A percentile compares a stretch with the other conserved stretches of the same genome.
These are phyloP conservation scores for Nomada goodeniana DNA, from an alignment of 2,888 invertebrate genomes.

Conservation along the genomic window DNA sequence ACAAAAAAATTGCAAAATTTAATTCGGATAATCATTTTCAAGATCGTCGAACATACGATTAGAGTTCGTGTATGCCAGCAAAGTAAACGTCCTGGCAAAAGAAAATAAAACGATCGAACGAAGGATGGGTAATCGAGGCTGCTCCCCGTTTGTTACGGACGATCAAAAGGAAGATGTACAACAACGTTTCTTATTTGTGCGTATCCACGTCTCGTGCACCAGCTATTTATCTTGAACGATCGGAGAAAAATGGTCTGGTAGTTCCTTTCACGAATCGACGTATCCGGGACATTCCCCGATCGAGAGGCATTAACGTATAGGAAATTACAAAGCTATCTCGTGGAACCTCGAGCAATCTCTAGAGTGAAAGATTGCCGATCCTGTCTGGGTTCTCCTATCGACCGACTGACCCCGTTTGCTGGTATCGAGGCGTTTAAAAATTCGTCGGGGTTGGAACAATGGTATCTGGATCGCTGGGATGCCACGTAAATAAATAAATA, in stretches of 20 bases:
- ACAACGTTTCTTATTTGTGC: conserved; percentile 15
- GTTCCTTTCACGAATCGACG: conserved; percentile 17
- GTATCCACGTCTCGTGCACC: neutral
- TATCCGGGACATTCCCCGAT: neutral
- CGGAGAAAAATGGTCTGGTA: neutral
- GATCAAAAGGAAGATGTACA: conserved; percentile 21
- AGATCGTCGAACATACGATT: too few relatives aligned
- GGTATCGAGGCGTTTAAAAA: neutral
- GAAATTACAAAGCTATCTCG: conserved; percentile 32
- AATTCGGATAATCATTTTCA: too few relatives aligned
- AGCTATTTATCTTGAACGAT: conserved; percentile 1
- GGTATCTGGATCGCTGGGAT: conserved; percentile 17
- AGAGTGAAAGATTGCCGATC: conserved; percentile 39
- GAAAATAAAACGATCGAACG: too few relatives aligned
- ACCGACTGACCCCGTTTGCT: conserved; percentile 52
- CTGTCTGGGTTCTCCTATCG: conserved; percentile 36
- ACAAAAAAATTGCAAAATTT: too few relatives aligned
- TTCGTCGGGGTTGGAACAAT: conserved; percentile 24
- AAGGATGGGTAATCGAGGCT: conserved; percentile 6
- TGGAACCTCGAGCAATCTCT: conserved; percentile 17
- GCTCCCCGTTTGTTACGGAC: conserved; percentile 7
- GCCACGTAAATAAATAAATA: conserved; percentile 20
- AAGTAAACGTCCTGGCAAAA: too few relatives aligned
- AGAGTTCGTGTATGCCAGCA: too few relatives aligned
- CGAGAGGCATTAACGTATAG: conserved; percentile 7